phyloP scores from a whole-genome alignment of 2,797 vertebrate species.

The Babyrousa celebensis region DNA sequence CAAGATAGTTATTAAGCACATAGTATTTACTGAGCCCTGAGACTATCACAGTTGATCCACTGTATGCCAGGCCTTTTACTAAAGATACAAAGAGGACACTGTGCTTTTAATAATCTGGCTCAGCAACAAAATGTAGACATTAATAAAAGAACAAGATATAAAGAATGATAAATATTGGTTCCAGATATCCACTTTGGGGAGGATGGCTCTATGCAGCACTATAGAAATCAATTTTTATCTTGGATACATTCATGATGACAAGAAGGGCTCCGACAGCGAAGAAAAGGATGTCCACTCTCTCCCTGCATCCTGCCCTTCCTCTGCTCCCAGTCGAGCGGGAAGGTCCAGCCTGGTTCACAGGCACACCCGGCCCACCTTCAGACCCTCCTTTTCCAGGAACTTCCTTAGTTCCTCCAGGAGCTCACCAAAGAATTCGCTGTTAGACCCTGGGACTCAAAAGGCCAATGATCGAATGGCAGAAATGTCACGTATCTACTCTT shows the following conservation, averaged over 20 bases:
- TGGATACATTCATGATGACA: background rate
- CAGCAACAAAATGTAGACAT: background rate
- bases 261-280: rapidly evolving
- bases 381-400: background rate
- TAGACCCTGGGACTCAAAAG: background rate
- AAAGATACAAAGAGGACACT: background rate
- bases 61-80: background rate
- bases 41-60: too few species aligned
- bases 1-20: rapidly evolving
- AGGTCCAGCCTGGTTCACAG: rapidly evolving
- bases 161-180: background rate
- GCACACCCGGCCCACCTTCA: rapidly evolving
- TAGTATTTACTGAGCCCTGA: background rate
- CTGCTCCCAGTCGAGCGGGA: rapidly evolving
- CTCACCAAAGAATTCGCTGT: background rate
- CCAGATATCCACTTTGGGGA: background rate
- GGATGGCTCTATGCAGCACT: background rate
- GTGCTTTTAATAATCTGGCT: background rate
- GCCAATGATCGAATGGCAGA: background rate
- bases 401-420: background rate
- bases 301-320: background rate
- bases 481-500: background rate
- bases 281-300: rapidly evolving
- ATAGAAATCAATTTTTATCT: background rate
- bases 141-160: background rate